Base-by-base conservation (phyloP, 2,888 invertebrate genomes). In the Ceraclea dissimilis region DNA sequence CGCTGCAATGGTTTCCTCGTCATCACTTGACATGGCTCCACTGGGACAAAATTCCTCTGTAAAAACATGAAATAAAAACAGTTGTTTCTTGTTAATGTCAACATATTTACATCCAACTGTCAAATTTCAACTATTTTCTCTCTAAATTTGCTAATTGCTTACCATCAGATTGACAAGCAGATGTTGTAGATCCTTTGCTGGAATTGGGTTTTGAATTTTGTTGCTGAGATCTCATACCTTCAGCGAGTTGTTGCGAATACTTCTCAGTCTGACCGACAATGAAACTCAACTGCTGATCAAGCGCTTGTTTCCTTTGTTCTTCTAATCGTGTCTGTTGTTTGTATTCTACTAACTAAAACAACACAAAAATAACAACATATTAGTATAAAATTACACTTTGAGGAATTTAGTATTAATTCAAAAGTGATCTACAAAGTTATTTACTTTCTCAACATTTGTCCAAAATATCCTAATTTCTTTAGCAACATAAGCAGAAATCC, bases 221-320 rank as follows among this genome's bases (percentile, higher is more conserved):
- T 13, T 39, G 33, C 26, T 56, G 54, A 56, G 59, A 58, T 51
- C 62, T 86, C 79, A 93, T 85, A 63, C 89, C 90, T 72, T 93
- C 92, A 2, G 93, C 91, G 58, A 94, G 75, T 75, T 90, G 85
- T 22, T 90, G 88, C 33, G 95, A 95, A 78, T 95, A 97, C 69
- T 93, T 94, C 73, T 99, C 98, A 0, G 98, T 97, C 75, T 95
- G 93, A 73, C 96, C 97, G 58, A 99, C 97, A 68, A 99, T 95
- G 71, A 96, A 96, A 72, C 93, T 93, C 59, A 99, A 81, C 74
- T 98, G 98, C 68, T 95, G 89, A 78, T 98, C 97, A 57, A 98
- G 78, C 1, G 95, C 96, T 68, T 90, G 88, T 70, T 96, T 93
- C 59, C 95, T 83, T 70, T 95, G 94, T 66, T 94, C 94, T 71